Percentiles rank a stretch among this genome's conserved stretches.
These are phyloP conservation scores for Sardina pilchardus DNA, from an alignment of 2,113 vertebrate species.

Conservation along the genomic window DNA sequence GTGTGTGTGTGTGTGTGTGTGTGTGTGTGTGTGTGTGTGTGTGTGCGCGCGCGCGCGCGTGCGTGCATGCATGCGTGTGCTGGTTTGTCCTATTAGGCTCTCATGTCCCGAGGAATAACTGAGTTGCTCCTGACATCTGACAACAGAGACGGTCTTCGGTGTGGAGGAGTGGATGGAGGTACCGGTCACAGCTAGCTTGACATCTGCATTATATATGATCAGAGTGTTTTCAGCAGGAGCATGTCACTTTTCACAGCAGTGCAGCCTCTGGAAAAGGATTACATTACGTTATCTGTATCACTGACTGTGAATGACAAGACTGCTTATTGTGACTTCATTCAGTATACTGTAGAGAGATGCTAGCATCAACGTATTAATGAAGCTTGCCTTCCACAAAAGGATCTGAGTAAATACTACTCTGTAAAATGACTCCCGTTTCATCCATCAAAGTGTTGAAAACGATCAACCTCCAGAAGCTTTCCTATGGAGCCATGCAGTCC, in stretches of 20 bases:
- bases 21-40: too few species aligned
- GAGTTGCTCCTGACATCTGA: constrained; percentile 89
- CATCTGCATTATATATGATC: neutral
- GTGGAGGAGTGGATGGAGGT: constrained; percentile 84
- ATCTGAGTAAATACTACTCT: neutral
- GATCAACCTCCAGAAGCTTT: constrained; percentile 86
- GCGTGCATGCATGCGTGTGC: neutral
- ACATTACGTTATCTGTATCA: neutral
- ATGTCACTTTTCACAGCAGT: neutral
- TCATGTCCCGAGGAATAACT: constrained; percentile 79
- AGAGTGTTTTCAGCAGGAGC: neutral
- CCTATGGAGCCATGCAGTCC: constrained; percentile 71
- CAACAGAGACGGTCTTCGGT: constrained; percentile 69
- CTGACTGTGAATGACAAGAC: neutral
- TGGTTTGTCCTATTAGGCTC: constrained; percentile 63
- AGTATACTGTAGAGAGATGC: neutral
- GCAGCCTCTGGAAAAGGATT: neutral
- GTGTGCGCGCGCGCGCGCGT: neutral
- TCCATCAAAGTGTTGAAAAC: constrained; percentile 74
- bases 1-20: neutral
- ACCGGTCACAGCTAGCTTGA: constrained; percentile 35
- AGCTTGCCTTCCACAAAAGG: too few species aligned
- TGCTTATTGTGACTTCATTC: neutral
- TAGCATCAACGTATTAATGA: neutral
- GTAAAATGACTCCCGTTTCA: constrained; percentile 25